These are phyloP conservation scores for Arion vulgaris DNA, from an alignment of 1,140 invertebrate species.

Conservation along the genomic window DNA sequence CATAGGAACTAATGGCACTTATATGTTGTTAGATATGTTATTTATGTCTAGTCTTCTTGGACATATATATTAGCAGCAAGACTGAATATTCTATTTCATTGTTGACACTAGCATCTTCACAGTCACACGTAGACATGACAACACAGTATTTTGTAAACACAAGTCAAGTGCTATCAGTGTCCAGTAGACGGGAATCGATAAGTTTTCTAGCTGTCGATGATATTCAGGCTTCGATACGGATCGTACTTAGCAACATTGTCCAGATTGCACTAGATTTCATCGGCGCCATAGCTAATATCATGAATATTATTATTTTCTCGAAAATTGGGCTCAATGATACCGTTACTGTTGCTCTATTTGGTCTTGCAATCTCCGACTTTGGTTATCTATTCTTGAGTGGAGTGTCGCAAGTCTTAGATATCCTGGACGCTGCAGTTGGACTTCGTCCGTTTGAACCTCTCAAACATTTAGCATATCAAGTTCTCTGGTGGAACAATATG, in stretches of 20 bases:
- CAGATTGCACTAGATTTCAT: background rate
- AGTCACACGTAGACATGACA: too few species aligned
- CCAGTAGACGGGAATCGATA: background rate
- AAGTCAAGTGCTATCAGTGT: background rate
- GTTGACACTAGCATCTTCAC: too few species aligned
- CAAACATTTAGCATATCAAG: background rate
- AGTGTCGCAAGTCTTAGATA: background rate
- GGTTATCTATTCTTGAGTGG: background rate
- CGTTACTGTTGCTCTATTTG: background rate
- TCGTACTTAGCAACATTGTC: background rate
- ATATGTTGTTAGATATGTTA: too few species aligned
- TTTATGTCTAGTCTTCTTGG: too few species aligned
- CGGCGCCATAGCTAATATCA: background rate
- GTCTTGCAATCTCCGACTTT: background rate
- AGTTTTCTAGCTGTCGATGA: background rate
- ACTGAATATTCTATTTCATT: too few species aligned
- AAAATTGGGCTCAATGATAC: background rate
- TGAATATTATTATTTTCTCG: slow-evolving; percentile 1
- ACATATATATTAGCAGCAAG: too few species aligned
- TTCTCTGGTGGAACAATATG: background rate
- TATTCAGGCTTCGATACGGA: background rate
- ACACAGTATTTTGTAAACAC: background rate
- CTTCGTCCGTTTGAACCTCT: background rate
- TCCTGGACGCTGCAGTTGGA: background rate
- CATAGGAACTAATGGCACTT: too few species aligned